Evolutionary conservation across 2,888 invertebrate species (phyloP).

Genomic region (Agrotis segetum): DNA sequence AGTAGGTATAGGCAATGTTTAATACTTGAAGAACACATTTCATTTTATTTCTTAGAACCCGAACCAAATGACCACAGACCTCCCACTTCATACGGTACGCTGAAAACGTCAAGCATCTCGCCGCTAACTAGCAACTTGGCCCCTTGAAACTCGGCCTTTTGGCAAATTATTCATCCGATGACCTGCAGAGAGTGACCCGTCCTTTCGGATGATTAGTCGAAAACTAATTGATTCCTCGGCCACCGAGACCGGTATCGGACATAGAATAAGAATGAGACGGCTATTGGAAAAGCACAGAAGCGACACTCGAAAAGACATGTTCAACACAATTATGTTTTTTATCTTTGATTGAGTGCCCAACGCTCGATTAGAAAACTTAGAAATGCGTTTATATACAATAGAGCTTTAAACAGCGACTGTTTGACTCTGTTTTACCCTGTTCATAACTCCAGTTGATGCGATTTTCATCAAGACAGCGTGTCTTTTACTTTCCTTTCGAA

Average conservation of each 20-base stretch:
- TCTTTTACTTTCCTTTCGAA: no score
- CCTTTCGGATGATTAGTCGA: slow-evolving; percentile 78
- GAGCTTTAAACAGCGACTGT: no score
- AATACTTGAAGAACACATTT: not conserved
- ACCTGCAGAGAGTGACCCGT: slow-evolving; percentile 76
- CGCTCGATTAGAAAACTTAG: no score
- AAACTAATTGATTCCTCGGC: slow-evolving; percentile 81
- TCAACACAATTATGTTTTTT: not conserved
- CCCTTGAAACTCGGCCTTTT: slow-evolving; percentile 67
- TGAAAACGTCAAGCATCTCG: slow-evolving; percentile 25
- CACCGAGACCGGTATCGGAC: slow-evolving; percentile 35
- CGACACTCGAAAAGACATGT: not conserved
- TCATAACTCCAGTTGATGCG: no score
- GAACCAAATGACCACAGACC: not conserved
- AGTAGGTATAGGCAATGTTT: no score
- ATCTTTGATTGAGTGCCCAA: no score
- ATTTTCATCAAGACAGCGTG: no score
- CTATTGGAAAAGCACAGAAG: slow-evolving; percentile 7
- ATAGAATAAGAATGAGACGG: slow-evolving; percentile 18
- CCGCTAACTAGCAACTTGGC: slow-evolving; percentile 43
- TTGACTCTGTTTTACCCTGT: no score
- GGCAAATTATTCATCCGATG: slow-evolving; percentile 79
- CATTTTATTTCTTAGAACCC: no score
- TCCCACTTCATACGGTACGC: slow-evolving; percentile 2
- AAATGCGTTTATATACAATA: no score